phyloP scores from a whole-genome alignment of 2,113 vertebrate species.

The Hydropotes inermis region DNA sequence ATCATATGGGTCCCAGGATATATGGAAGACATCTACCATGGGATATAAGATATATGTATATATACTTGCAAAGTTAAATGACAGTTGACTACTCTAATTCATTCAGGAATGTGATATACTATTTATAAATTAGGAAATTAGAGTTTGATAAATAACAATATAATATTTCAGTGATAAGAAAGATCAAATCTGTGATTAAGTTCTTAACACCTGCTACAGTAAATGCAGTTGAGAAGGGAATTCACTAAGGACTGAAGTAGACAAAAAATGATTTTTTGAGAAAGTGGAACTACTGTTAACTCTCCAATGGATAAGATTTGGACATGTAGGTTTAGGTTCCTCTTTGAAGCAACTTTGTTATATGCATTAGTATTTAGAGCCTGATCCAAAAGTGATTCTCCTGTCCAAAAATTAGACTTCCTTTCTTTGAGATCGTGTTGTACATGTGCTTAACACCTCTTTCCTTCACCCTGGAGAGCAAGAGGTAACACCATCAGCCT shows the following conservation, averaged over 20 bases:
- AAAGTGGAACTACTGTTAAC: neutral
- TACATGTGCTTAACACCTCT: neutral
- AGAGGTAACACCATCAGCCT: neutral
- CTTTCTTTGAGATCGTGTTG: neutral
- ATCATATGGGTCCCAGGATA: neutral
- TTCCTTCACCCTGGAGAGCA: neutral
- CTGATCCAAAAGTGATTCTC: neutral
- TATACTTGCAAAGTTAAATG: neutral
- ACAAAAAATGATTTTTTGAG: slow-evolving; percentile 24
- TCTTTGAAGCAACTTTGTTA: neutral
- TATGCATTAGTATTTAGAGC: neutral
- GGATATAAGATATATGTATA: neutral
- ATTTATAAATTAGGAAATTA: neutral
- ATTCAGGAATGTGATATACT: neutral
- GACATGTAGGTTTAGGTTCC: neutral
- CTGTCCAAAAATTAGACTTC: neutral
- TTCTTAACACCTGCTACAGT: slow-evolving; percentile 3
- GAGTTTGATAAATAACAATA: neutral
- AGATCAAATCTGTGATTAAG: neutral
- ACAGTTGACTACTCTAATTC: neutral
- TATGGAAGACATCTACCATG: neutral
- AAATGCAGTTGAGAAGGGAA: neutral
- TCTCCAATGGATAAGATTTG: neutral
- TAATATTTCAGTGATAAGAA: neutral
- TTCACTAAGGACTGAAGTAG: neutral